These are phyloP conservation scores for Agrochola macilenta DNA, from an alignment of 2,888 invertebrate species.

Conservation along the genomic window DNA sequence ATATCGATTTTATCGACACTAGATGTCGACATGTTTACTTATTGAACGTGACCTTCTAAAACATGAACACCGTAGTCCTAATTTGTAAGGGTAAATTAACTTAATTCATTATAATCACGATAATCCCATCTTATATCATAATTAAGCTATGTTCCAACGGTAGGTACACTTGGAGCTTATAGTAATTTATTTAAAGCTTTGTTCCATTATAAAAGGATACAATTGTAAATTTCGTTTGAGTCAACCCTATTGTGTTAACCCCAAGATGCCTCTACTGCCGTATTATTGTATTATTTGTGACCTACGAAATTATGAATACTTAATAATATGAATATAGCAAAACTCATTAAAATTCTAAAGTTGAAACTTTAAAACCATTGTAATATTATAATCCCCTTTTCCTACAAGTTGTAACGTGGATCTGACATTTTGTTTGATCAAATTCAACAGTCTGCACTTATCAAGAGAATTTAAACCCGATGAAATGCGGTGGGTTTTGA, in stretches of 20 bases:
- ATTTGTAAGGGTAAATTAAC: not conserved
- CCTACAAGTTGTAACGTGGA: not conserved
- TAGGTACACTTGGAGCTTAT: not conserved
- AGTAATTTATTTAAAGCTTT: constrained; percentile 7
- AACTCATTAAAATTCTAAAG: not conserved
- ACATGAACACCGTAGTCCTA: not conserved
- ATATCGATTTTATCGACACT: not conserved
- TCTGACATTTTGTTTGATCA: constrained; percentile 14
- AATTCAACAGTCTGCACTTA: constrained; percentile 19
- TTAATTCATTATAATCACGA: constrained; percentile 10
- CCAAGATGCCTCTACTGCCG: not conserved
- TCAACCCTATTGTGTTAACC: not conserved
- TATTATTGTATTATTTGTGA: not conserved
- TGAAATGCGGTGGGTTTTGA: constrained; percentile 17
- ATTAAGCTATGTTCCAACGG: not conserved
- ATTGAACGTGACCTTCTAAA: not conserved
- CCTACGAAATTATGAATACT: not conserved
- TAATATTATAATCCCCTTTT: constrained; percentile 1
- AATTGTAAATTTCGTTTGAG: not conserved
- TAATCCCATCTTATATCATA: not conserved
- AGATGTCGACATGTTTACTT: not conserved
- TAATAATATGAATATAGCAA: not conserved
- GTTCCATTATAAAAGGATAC: not conserved
- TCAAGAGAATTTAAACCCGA: constrained; percentile 28
- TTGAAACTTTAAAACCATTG: not conserved